These are phyloP conservation scores for Petrocephalus zakoni DNA, from an alignment of 2,113 vertebrate genomes.

Conservation along the genomic window DNA sequence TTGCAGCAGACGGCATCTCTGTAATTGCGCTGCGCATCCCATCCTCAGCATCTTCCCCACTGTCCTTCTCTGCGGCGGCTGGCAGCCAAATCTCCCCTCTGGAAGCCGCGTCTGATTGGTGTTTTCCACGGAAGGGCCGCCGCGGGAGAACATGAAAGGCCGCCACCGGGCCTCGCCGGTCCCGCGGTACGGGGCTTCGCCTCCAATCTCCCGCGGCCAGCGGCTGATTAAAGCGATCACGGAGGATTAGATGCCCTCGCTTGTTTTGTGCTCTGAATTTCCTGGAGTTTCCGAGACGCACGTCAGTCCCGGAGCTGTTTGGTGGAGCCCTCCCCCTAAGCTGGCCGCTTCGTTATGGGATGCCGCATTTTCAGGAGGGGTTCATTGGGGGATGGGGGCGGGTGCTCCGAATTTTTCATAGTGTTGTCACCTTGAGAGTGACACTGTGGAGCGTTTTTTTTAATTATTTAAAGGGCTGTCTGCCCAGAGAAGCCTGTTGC, in stretches of 20 bases:
- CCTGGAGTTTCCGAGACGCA: neutral
- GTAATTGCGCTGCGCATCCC: neutral
- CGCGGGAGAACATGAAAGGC: neutral
- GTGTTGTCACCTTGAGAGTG: constrained; percentile 63
- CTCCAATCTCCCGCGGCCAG: neutral
- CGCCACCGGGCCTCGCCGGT: neutral
- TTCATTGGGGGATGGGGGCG: neutral
- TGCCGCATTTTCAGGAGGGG: neutral
- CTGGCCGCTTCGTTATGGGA: constrained; percentile 2
- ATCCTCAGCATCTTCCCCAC: neutral
- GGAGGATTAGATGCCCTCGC: neutral
- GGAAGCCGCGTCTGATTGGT: neutral
- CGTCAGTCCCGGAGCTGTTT: constrained; percentile 13
- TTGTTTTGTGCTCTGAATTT: neutral
- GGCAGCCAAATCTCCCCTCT: neutral
- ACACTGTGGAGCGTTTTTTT: constrained; percentile 55
- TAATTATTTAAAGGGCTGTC: constrained; percentile 48
- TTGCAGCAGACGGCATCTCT: neutral
- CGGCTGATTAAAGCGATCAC: neutral
- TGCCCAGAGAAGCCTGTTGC: constrained; percentile 39
- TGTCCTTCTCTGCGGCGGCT: neutral
- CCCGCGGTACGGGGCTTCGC: neutral
- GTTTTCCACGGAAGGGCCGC: neutral
- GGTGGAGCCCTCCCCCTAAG: constrained; percentile 10
- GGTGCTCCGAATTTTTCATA: constrained; percentile 39